These are phyloP conservation scores for Mionectes macconnelli DNA, from an alignment of 2,113 vertebrate genomes.

Conservation along the genomic window DNA sequence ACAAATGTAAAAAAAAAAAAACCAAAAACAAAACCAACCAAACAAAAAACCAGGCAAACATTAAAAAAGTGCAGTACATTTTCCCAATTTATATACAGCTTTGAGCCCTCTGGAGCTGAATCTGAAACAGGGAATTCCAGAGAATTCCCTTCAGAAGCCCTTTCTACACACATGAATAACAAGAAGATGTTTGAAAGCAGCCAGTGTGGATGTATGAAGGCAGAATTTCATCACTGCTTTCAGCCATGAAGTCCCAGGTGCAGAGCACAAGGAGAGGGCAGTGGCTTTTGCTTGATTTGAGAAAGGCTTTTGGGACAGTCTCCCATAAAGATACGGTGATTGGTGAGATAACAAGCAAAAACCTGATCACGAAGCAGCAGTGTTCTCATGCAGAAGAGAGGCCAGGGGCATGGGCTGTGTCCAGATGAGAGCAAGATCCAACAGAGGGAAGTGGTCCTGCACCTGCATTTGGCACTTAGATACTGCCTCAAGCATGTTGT, in stretches of 20 bases:
- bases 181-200: background rate
- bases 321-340: background rate
- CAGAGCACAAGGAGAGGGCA: background rate
- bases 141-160: background rate
- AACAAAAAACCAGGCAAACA: too few species aligned
- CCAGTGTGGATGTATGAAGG: background rate
- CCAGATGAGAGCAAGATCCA: background rate
- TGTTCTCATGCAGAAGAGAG: background rate
- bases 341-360: background rate
- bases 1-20: background rate
- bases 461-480: background rate
- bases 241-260: background rate
- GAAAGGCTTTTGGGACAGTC: background rate
- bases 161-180: background rate
- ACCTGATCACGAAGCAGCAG: background rate
- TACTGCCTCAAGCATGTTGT: too few species aligned
- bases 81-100: background rate
- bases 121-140: background rate
- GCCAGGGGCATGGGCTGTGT: background rate
- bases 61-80: background rate
- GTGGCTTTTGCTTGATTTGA: background rate
- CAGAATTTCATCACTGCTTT: background rate
- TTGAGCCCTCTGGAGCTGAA: background rate
- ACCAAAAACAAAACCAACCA: too few species aligned
- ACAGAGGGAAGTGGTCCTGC: background rate